Percentiles rank a stretch among this genome's conserved stretches.
These are phyloP conservation scores for Pollachius pollachius DNA, from an alignment of 2,113 vertebrate genomes.

Conservation along the genomic window DNA sequence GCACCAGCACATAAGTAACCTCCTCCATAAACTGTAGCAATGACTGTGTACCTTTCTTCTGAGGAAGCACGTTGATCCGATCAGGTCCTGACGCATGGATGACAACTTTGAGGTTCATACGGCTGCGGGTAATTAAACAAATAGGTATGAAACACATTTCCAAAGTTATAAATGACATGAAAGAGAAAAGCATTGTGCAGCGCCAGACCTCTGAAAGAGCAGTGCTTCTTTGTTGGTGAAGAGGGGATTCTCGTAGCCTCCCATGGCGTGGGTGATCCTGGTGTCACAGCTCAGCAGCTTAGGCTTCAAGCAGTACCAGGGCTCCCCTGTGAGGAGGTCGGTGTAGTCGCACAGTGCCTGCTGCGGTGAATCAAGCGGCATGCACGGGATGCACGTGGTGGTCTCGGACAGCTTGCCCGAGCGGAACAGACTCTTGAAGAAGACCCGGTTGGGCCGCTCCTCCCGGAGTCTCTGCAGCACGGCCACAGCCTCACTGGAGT, in stretches of 20 bases:
- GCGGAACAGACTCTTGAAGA: conserved; percentile 90
- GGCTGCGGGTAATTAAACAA: conserved; percentile 64
- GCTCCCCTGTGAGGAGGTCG: conserved; percentile 88
- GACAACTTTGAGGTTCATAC: conserved; percentile 87
- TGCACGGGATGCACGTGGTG: conserved; percentile 88
- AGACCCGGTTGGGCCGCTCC: conserved; percentile 85
- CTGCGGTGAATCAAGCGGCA: conserved; percentile 74
- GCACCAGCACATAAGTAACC: neutral
- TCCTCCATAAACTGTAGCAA: no score
- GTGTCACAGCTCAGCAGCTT: conserved; percentile 86
- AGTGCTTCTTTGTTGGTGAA: conserved; percentile 81
- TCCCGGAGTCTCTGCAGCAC: conserved; percentile 83
- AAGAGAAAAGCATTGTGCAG: neutral
- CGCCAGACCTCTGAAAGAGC: conserved; percentile 86
- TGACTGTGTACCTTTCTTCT: conserved; percentile 73
- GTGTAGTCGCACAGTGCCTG: conserved; percentile 91
- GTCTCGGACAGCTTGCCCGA: conserved; percentile 85
- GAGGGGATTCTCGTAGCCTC: conserved; percentile 85
- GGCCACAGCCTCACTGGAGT: conserved; percentile 87
- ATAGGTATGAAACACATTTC: neutral
- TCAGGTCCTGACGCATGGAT: conserved; percentile 81
- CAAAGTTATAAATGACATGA: neutral
- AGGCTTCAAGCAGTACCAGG: conserved; percentile 97
- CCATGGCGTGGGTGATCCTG: conserved; percentile 88
- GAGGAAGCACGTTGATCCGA: conserved; percentile 80